A percentile compares a stretch with the other conserved stretches of the same genome.
Conservation (phyloP, 2,113 vertebrate species). For the Malurus alboscapulatus region DNA sequence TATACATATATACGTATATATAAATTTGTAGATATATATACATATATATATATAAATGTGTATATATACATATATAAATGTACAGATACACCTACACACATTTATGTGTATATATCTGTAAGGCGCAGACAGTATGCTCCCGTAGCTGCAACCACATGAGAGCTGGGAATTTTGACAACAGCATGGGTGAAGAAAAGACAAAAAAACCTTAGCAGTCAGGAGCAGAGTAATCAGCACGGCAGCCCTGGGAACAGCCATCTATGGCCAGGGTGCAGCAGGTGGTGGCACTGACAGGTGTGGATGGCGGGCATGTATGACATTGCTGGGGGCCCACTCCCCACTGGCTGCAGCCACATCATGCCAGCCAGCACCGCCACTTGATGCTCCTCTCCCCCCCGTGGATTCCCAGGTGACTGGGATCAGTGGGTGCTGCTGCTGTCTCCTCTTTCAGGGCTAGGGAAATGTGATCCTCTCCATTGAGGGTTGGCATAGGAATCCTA, state of each 20-base stretch:
- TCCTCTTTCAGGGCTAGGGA: constrained; percentile 4
- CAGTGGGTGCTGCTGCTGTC: not conserved
- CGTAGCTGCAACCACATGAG: not conserved
- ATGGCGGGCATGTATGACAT: constrained; percentile 77
- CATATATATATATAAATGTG: not conserved
- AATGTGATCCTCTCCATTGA: constrained; percentile 30
- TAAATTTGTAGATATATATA: not conserved
- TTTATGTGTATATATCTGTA: not conserved
- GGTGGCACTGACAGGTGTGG: constrained; percentile 75
- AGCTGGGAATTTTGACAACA: constrained; percentile 4
- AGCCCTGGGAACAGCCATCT: constrained; percentile 71
- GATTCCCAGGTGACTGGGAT: constrained; percentile 42
- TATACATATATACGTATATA: not conserved
- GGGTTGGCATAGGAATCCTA: constrained; percentile 2
- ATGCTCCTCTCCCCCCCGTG: constrained; percentile 26
- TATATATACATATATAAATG: not conserved
- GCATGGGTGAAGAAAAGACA: not conserved
- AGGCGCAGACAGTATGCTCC: not conserved
- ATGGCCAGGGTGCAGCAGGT: constrained; percentile 83
- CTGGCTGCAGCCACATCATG: not conserved
- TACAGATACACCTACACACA: not conserved
- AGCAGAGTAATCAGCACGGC: constrained; percentile 1
- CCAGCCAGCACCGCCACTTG: constrained; percentile 45
- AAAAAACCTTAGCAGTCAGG: not conserved
- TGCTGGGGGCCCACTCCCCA: constrained; percentile 22